phyloP scores from a whole-genome alignment of 2,888 invertebrate genomes.

The Himalopsyche anomala region DNA sequence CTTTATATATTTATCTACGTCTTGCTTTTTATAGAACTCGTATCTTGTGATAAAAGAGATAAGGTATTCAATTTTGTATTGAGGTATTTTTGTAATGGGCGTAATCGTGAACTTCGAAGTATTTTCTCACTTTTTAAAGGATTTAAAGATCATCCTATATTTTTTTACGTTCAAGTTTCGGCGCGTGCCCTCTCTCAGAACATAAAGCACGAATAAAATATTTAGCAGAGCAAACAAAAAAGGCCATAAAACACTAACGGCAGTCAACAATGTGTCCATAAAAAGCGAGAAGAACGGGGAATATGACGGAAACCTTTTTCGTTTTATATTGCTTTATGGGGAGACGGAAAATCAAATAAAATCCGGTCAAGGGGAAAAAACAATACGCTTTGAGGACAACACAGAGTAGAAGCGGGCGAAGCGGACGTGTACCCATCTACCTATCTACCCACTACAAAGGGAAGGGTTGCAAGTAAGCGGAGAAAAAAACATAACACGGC shows the following conservation, averaged over 20 bases:
- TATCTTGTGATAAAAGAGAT: too few relatives aligned
- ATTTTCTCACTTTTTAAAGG: neutral
- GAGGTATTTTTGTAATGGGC: too few relatives aligned
- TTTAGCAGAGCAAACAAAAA: constrained; percentile 65
- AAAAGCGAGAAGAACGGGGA: constrained; percentile 62
- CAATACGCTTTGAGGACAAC: constrained; percentile 59
- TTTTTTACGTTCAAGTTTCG: constrained; percentile 55
- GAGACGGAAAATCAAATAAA: constrained; percentile 65
- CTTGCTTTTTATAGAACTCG: too few relatives aligned
- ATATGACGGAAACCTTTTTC: constrained; percentile 64
- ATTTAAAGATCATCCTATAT: constrained; percentile 28
- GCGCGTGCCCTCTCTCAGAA: constrained; percentile 60
- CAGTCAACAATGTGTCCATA: constrained; percentile 66
- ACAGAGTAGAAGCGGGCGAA: constrained; percentile 52
- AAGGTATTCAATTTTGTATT: too few relatives aligned
- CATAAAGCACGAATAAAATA: constrained; percentile 64
- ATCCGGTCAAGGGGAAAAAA: constrained; percentile 66
- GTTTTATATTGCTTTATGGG: constrained; percentile 64
- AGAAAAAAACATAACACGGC: constrained; percentile 39
- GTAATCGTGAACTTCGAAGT: constrained; percentile 16
- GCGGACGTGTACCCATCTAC: constrained; percentile 3
- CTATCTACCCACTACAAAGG: neutral
- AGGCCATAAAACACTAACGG: constrained; percentile 65
- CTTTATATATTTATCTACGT: too few relatives aligned
- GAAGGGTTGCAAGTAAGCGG: constrained; percentile 43